Base-by-base conservation (phyloP, 2,113 vertebrate species). In the Silurus meridionalis region DNA sequence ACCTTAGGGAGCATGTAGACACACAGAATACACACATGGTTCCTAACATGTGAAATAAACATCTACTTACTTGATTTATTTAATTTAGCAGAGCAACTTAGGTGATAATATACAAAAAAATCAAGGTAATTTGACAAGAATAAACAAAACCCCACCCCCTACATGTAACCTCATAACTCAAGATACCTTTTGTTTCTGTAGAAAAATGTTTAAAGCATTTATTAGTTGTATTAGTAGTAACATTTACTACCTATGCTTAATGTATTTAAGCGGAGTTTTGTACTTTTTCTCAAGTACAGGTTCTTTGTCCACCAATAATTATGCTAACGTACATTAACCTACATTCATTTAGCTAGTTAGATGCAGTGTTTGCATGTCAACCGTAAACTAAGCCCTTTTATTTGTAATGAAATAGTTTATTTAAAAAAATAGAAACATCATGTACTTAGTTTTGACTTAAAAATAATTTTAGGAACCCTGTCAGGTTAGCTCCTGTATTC, bases 11-110 rank as follows among this genome's bases (percentile, higher is more conserved):
- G 61, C 78, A 23, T 48, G 78, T 61, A 80, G 78, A 80, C 10
- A 80, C 57, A 80, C 57, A 60, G 9, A 61, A 9, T 80, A 61
- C 28, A 80, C 78, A 61, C 57, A 80, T 80, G 77, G 78, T 80
- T 61, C 61, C 28, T 23, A 80, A 78, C 58, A 80, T 80, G 28
- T 10, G 57, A 80, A 19, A 28, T 80, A 14, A 80, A 80, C 28
- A 21, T 80, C 28, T 60, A 13, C 25, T 11, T 55, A 60, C 17
- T 37, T 46, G 50, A 55, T 53, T 3, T 37, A 57, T 57, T 78
- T 28, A 60, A 80, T 8, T 60, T 74, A 50, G 48, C 71, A 74
- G 8, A 74, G 46, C 3, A 14, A 71, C 14, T 46, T 17, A 71
- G 67, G 28, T 2, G 4, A 48, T 48, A 71, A 71, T 46, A 46